These are phyloP conservation scores for Branchinecta lindahli DNA, from an alignment of 1,140 invertebrate species.

Conservation along the genomic window DNA sequence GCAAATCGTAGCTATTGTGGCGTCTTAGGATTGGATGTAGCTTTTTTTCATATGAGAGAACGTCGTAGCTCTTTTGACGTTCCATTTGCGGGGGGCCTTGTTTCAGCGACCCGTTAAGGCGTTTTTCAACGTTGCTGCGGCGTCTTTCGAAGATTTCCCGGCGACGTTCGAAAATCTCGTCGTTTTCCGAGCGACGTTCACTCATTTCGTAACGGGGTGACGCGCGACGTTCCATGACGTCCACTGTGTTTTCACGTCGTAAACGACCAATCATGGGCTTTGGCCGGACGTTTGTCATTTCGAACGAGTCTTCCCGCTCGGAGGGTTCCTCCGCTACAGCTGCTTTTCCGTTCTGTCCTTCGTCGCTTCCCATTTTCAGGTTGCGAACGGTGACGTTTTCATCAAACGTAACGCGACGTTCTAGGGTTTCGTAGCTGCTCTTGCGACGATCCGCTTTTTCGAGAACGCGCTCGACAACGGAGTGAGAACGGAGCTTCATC, in stretches of 20 bases:
- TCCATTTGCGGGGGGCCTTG: background rate
- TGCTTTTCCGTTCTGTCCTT: background rate
- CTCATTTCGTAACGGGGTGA: background rate
- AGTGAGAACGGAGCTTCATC: background rate
- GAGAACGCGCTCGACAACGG: background rate
- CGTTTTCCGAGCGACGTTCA: background rate
- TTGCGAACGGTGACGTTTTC: background rate
- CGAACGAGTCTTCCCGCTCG: background rate
- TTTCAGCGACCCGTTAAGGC: background rate
- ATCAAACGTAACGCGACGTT: background rate
- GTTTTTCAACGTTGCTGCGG: background rate
- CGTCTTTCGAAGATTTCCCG: background rate
- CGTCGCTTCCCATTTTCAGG: background rate
- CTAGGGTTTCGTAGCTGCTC: background rate
- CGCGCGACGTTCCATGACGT: background rate
- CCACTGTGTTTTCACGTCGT: slow-evolving; percentile 1
- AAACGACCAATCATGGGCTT: background rate
- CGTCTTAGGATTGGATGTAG: background rate
- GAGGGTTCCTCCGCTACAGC: background rate
- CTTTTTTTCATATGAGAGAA: background rate
- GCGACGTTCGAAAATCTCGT: slow-evolving; percentile 1
- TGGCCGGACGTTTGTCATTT: background rate
- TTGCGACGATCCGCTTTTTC: background rate
- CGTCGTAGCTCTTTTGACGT: background rate
- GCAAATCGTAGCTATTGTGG: background rate